Base-by-base conservation (phyloP, 2,797 vertebrate species). In the Falco cherrug region DNA sequence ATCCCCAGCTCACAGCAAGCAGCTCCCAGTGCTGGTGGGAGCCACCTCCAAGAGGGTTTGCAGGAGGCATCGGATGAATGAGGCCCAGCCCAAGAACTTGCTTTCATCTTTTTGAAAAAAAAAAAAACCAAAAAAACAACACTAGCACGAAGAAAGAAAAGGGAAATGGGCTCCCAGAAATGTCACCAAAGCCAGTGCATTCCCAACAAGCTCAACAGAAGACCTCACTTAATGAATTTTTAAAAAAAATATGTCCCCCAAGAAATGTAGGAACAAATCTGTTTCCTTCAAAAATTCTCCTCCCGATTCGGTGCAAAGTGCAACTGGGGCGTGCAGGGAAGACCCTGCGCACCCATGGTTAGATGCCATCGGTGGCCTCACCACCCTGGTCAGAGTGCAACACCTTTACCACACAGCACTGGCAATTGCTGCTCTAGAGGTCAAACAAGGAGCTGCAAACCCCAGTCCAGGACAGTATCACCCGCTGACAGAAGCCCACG, bases 311-410 rank as follows among this genome's bases (percentile, higher is more conserved):
- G 39, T 39, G 39, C 39, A 5, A 39, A 39, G 1, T 16, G 9
- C 39, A 54, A 26, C 48, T 22, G 2, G 3, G 28, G 13, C 0
- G 1, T 0, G 13, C 8, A 4, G 24, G 82, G 21, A 39, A 51
- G 16, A 48, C 2, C 25, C 63, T 1, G 3, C 1, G 5, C 19
- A 20, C 11, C 61, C 56, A 2, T 0, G 2, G 25, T 8, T 7
- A 9, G 16, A 35, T 20, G 37, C 31, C n/a, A 31, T 0, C 4
- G 5, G 39, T 17, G 33, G 15, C 83, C 80, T 48, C 92, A 73
- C 71, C 67, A n/a, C 41, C 68, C 28, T 1, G 47, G 4, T 3
- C 82, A 64, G 94, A 74, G 41, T 3, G 11, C 2, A 0, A 22
- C 59, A 57, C 7, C 59, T 69, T 39, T 8, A 28, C 5, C 61